Base-by-base conservation (phyloP, 2,113 vertebrate species). In the Ginglymostoma cirratum region DNA sequence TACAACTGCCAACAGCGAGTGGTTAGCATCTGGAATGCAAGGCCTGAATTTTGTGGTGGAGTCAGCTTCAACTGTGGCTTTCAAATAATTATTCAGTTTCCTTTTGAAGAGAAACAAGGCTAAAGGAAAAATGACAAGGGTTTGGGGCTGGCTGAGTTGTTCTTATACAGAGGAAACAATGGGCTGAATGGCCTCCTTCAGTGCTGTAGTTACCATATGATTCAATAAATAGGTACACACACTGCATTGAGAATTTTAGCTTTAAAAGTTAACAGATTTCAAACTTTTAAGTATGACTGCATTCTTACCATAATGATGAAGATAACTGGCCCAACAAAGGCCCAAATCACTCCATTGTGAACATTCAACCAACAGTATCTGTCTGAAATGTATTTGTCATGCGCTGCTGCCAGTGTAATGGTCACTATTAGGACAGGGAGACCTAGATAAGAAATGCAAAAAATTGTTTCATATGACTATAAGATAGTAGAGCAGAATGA, bases 311-410 rank as follows among this genome's bases (percentile, higher is more conserved):
- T 98, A 83, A 98, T 97, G 96, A 98, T 98, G 96, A 98, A 98
- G 96, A 98, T 98, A 96, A 98, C 97, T 0, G 98, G 98, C 12
- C 98, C 98, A 27, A 97, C 97, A 48, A 98, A 98, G 83, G 97
- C 97, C 98, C 98, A 98, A 96, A 98, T 98, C 38, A 98, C 97
- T 0, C 98, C 98, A 34, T 98, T 98, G 96, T 98, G 97, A 95
- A 98, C 97, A 95, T 97, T 98, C 95, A 98, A 97, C 98, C 98
- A 98, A 96, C 98, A 98, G 96, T 98, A 97, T 61, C 97, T 97
- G 5, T 98, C 97, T 0, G 97, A 97, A 0, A 97, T 96, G 97
- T 98, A 98, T 96, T 97, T 97, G 95, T 97, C 98, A 3, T 97
- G 97, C 48, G 98, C 97, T 3, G 98, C 98, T 55, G 98, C 97